Evolutionary conservation across 2,888 invertebrate species (phyloP), one percentile per base, ranked within the genome.

Genomic region (Philaethria dido): DNA sequence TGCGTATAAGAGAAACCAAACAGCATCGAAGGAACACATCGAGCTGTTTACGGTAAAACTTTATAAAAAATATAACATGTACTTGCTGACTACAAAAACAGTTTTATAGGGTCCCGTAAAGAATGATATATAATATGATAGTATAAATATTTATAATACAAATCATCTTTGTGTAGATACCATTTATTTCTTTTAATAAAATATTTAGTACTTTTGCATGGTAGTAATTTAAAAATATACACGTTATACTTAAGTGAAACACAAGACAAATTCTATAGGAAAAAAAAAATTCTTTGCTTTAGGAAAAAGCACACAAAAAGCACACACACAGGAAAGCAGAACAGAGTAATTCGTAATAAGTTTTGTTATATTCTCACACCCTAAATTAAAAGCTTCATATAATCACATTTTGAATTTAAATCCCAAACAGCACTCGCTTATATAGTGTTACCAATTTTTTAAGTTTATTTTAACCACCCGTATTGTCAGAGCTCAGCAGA

Each of bases 1-100:
- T 42, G 29, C 29, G 36, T 36, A 16, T 39, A 45, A 16, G 14
- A 44, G 54, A 66, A 73, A 72, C 74, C 75, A 73, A 75, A 73
- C 69, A 71, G 72, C 69, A 57, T 71, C 69, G 66, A 50, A 71
- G 65, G 73, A 72, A 59, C 61, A 44, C 44, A 63, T 72, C 69
- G 72, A 75, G 72, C 74, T 73, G 72, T 73, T 75, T 71, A 75
- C 75, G 69, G 75, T 76, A 77, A 76, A 75, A 72, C 54, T 68
- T 47, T 47, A 65, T 61, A 69, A 71, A 74, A 72, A 72, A 66
- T 54, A 50, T 25, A 55, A 45, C 44, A 55, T 29, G 61, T 39
- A 62, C 44, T 59, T 25, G 60, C 18, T 48, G 13, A 16, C 11
- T 52, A 45, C 42, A 14, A 47, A 36, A 25, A n/a, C 18, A 3